Base-by-base conservation (phyloP, 2,113 vertebrate genomes). In the Trinectes maculatus region DNA sequence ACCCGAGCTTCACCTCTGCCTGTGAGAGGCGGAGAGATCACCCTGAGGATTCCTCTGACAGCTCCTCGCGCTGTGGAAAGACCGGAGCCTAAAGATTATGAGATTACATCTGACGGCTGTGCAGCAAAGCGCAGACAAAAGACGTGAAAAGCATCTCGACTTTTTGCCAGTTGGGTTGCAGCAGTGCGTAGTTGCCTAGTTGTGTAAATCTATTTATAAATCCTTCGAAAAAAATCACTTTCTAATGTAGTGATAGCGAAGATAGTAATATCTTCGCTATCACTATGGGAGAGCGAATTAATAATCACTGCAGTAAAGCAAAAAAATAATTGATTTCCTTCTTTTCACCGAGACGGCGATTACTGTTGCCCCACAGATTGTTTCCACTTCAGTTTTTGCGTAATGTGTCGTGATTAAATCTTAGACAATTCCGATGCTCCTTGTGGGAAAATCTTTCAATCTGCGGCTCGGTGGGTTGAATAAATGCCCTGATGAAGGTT, bases 241-340 rank as follows among this genome's bases (percentile, higher is more conserved):
- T 83, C 62, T 71, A 70, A 83, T 85, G 79, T 28, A 53, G 39
- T 68, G 77, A 65, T 77, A 71, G 65, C 70, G 51, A 58, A 44
- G n/a, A n/a, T n/a, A n/a, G n/a, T n/a, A n/a, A n/a, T n/a, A n/a
- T 60, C 52, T 48, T 58, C 43, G 42, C 79, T 59, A 69, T 77
- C 74, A 39, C 63, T 68, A 52, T 46, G 59, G 67, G 58, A 73
- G 36, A 63, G 65, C 62, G 79, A 84, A 87, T 88, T 73, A 87
- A 80, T 89, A 77, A 87, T 82, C 71, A 69, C 31, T 65, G 22
- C 68, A 77, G 84, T 74, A 87, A 88, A 85, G 84, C 71, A 83
- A 65, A 70, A 61, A 67, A 84, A 82, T 84, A 80, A 86, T 89
- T 74, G 66, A 74, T 86, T 84, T 83, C 73, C 61, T 66, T 66